A percentile compares a stretch with the other conserved stretches of the same genome.
Evolutionary conservation across 2,797 vertebrate genomes (phyloP).

Genomic region (Salarias fasciatus): DNA sequence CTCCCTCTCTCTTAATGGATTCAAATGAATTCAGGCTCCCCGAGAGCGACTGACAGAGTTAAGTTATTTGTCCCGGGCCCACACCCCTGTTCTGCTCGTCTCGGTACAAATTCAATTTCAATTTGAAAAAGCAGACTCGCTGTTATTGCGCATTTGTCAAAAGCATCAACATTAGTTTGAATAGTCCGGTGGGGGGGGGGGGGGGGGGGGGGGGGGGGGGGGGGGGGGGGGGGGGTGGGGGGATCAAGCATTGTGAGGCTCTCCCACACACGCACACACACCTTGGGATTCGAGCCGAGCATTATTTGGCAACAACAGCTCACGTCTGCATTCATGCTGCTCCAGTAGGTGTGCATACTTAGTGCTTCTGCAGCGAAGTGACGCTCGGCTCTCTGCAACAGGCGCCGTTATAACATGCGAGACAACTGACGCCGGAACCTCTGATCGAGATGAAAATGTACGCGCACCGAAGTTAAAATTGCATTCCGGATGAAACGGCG

Average conservation of each 20-base stretch:
- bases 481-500: neutral
- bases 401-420: constrained; percentile 17
- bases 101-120: constrained; percentile 71
- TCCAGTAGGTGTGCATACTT: constrained; percentile 30
- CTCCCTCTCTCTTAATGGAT: constrained; percentile 55
- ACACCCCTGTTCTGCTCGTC: constrained; percentile 55
- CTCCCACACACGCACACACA: constrained; percentile 60
- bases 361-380: constrained; percentile 1
- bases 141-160: constrained; percentile 68
- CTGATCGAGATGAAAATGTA: constrained; percentile 1
- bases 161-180: constrained; percentile 64
- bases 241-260: constrained; percentile 55
- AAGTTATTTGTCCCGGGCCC: constrained; percentile 62
- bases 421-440: neutral
- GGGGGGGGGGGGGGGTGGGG: constrained; percentile 56
- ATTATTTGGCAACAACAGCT: constrained; percentile 56
- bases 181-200: constrained; percentile 55
- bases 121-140: constrained; percentile 57
- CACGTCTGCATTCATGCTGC: constrained; percentile 48
- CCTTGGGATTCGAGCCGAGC: constrained; percentile 42
- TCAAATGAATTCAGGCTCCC: constrained; percentile 71
- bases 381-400: constrained; percentile 15
- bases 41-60: constrained; percentile 66
- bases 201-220: constrained; percentile 55
- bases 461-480: no score